Evolutionary conservation across 2,113 vertebrate species (phyloP).

Genomic region (Peromyscus leucopus): DNA sequence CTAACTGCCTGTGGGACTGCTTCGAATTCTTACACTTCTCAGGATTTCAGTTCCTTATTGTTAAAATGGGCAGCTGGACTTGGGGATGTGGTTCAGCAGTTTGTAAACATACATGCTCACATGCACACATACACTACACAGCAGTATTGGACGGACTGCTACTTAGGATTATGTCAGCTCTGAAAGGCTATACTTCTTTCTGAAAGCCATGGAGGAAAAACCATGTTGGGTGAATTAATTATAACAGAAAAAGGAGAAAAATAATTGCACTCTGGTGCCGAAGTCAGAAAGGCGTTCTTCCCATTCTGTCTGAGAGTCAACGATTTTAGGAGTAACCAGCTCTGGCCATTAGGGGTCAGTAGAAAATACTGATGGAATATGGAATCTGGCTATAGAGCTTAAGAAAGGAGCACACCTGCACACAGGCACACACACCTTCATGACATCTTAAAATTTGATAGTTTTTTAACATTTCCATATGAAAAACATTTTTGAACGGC

Average conservation of each 20-base stretch:
- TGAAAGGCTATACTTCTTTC: constrained; percentile 21
- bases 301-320: neutral
- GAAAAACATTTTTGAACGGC: neutral
- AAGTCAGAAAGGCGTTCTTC: constrained; percentile 18
- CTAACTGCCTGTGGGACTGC: neutral
- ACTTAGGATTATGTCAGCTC: neutral
- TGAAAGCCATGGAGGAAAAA: neutral
- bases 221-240: neutral
- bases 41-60: neutral
- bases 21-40: neutral
- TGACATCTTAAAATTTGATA: neutral
- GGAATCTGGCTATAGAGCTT: constrained; percentile 7
- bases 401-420: neutral
- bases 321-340: constrained; percentile 1
- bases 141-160: neutral
- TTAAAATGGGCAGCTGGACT: neutral
- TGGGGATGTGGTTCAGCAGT: neutral
- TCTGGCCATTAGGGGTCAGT: constrained; percentile 54
- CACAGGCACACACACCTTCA: neutral
- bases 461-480: neutral
- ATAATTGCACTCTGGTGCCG: neutral
- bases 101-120: neutral
- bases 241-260: neutral
- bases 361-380: constrained; percentile 46
- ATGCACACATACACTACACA: neutral